Conservation (phyloP, 2,888 invertebrate genomes). For the Hybos culiciformis region DNA sequence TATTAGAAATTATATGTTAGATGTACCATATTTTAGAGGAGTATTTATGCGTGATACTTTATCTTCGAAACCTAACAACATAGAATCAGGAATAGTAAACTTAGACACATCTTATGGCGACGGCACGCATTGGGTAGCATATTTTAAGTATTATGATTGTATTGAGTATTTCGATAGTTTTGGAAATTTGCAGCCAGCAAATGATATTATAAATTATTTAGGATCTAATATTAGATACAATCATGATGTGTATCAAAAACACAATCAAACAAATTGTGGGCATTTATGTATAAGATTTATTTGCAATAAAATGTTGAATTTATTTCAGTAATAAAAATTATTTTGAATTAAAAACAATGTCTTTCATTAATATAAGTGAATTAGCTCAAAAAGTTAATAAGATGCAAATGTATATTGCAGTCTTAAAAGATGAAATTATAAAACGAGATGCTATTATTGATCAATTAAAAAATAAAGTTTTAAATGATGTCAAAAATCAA, state of each 20-base stretch:
- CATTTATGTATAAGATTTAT: slow-evolving; percentile 22
- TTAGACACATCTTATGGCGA: slow-evolving; percentile 17
- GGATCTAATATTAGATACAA: slow-evolving; percentile 17
- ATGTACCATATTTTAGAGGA: slow-evolving; percentile 22
- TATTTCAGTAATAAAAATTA: no score
- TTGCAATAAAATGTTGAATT: background rate
- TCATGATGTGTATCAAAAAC: slow-evolving; percentile 17
- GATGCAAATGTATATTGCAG: no score
- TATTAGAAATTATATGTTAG: slow-evolving; percentile 18
- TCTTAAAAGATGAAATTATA: no score
- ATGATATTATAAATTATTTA: slow-evolving; percentile 19
- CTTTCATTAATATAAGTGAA: no score
- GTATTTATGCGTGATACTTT: slow-evolving; percentile 11
- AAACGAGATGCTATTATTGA: no score
- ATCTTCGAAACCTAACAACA: background rate
- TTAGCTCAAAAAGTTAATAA: no score
- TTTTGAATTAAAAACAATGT: no score
- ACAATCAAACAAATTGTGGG: slow-evolving; percentile 20
- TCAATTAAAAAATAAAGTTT: no score
- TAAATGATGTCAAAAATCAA: no score
- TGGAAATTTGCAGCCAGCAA: slow-evolving; percentile 22
- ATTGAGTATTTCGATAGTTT: slow-evolving; percentile 26
- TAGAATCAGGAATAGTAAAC: slow-evolving; percentile 3
- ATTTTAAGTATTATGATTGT: slow-evolving; percentile 19
- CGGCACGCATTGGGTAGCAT: slow-evolving; percentile 27